Base-by-base conservation (phyloP, 2,797 vertebrate species). In the Malurus splendens region DNA sequence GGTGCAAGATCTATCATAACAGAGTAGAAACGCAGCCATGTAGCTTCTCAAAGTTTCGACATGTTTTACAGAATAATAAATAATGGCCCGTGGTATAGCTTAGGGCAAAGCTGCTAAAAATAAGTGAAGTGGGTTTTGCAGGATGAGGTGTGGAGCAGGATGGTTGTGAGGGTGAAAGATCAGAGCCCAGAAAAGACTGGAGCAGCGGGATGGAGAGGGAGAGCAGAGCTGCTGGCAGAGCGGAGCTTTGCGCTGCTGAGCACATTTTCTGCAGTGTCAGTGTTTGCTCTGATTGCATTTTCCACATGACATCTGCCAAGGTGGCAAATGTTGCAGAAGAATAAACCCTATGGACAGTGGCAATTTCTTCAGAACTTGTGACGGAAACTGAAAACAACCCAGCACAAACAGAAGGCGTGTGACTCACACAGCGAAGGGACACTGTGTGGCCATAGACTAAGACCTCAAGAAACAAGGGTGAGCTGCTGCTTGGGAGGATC, bases 261-360 rank as follows among this genome's bases (percentile, higher is more conserved):
- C n/a, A 86, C 54, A 45, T 77, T 89, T 94, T 20, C 61, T 85
- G 68, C 72, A 71, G 32, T 36, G 33, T 74, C 24, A 44, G 36
- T 51, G 32, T 61, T 82, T 92, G 28, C 72, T 77, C 82, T 42
- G 39, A 9, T 57, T 85, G 82, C 66, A 65, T 65, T 92, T 93
- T 91, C 78, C 47, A 30, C 20, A 19, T 18, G 16, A 72, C 9
- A 20, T 47, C 44, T 5, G 10, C 65, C 38, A 80, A 55, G 48
- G 38, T 61, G 76, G 52, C 62, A 59, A 85, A 59, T 36, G 48
- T 6, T 89, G 51, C 2, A 1, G 39, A 82, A 68, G 13, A 38
- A 54, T n/a, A 76, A 85, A 86, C 7, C 38, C 47, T 32, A 12
- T 2, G 8, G 57, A 67, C 36, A 41, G 65, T 28, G 65, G 19